Evolutionary conservation across 2,113 vertebrate genomes (phyloP).

Genomic region (Dascyllus trimaculatus): DNA sequence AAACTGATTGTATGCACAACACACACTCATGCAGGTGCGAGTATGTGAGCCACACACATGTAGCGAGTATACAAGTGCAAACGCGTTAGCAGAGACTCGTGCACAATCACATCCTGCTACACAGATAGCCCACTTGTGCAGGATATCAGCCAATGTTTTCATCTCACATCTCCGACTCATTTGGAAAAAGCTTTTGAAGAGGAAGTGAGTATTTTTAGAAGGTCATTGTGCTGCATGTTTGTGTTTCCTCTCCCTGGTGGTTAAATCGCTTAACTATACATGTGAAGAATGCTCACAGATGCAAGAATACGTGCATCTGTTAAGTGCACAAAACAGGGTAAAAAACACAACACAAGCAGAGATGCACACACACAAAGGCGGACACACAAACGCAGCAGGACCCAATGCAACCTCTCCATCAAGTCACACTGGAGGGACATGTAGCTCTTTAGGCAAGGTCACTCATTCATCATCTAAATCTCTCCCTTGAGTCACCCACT

Average conservation of each 20-base stretch:
- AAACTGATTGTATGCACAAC: constrained; percentile 50
- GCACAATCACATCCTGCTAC: constrained; percentile 31
- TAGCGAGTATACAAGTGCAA: background rate
- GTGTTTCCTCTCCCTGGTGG: constrained; percentile 59
- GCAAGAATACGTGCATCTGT: constrained; percentile 46
- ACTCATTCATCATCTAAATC: constrained; percentile 77
- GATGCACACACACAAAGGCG: background rate
- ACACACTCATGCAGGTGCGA: constrained; percentile 18
- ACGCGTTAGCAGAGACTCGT: constrained; percentile 6
- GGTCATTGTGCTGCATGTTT: constrained; percentile 53
- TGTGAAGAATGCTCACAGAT: constrained; percentile 60
- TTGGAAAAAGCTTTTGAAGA: constrained; percentile 46
- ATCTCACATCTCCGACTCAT: constrained; percentile 64
- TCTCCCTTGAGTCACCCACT: constrained; percentile 33
- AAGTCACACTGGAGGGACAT: constrained; percentile 61
- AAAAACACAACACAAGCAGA: constrained; percentile 20
- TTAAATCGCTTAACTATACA: constrained; percentile 53
- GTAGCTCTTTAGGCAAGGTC: constrained; percentile 78
- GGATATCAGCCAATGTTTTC: constrained; percentile 68
- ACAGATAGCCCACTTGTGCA: constrained; percentile 33
- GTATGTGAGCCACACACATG: constrained; percentile 6
- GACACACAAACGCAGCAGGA: constrained; percentile 46
- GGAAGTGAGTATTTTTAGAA: constrained; percentile 70
- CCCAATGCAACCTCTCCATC: constrained; percentile 58
- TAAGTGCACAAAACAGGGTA: constrained; percentile 33